Evolutionary conservation across 2,797 vertebrate species (phyloP), one percentile per base, ranked within the genome.

Genomic region (Micromesistius poutassou): DNA sequence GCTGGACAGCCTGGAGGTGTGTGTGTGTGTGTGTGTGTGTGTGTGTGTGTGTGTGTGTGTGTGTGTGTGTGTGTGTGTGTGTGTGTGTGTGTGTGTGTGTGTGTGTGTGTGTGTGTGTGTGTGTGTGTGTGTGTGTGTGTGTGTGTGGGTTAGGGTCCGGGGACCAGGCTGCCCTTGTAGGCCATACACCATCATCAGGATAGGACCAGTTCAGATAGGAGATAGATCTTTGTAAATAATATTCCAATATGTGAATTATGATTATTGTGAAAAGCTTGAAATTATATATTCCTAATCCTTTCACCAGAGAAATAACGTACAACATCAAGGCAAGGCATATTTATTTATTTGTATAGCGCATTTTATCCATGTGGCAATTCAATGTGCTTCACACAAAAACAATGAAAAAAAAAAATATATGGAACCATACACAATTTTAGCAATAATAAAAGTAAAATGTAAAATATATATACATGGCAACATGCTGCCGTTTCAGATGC

Each of bases 401-500:
- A n/a, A n/a, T n/a, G n/a, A n/a, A n/a, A n/a, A n/a, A n/a, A n/a
- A n/a, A n/a, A n/a, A n/a, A n/a, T n/a, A n/a, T n/a, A n/a, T n/a
- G n/a, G n/a, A n/a, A n/a, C n/a, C n/a, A n/a, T n/a, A n/a, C n/a
- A n/a, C n/a, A n/a, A n/a, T n/a, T n/a, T n/a, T n/a, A n/a, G n/a
- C n/a, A n/a, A n/a, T n/a, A n/a, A n/a, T n/a, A n/a, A n/a, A n/a
- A n/a, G n/a, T n/a, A n/a, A n/a, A n/a, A n/a, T n/a, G n/a, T n/a
- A n/a, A n/a, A n/a, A n/a, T n/a, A n/a, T n/a, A n/a, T n/a, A n/a
- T n/a, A n/a, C n/a, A n/a, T n/a, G n/a, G n/a, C n/a, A n/a, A n/a
- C n/a, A n/a, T n/a, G n/a, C n/a, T n/a, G n/a, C 78, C 36, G 30
- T 80, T 85, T 85, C 84, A 80, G 81, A 82, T 22, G 19, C 46